Evolutionary conservation across 1,140 invertebrate species (phyloP).

Genomic region (Musca domestica): DNA sequence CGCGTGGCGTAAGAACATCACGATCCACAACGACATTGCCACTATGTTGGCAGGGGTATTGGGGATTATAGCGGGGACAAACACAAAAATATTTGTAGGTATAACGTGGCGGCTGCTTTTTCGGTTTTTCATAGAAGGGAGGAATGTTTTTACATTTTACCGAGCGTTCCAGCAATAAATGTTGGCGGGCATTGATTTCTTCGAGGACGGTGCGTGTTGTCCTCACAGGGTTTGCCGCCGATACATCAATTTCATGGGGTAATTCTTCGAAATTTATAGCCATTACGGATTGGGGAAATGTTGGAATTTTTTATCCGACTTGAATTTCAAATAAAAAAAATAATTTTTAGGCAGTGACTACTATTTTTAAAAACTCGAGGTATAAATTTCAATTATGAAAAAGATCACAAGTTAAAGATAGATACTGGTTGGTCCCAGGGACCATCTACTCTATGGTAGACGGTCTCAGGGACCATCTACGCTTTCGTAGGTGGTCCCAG

Average conservation of each 20-base stretch:
- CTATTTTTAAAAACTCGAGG: too few relatives aligned
- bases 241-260: conserved; percentile 23
- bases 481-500: too few relatives aligned
- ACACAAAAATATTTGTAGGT: conserved; percentile 40
- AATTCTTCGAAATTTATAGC: conserved; percentile 26
- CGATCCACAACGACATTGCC: conserved; percentile 48
- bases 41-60: conserved; percentile 40
- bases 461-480: too few relatives aligned
- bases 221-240: neutral
- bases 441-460: too few relatives aligned
- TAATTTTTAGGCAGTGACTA: too few relatives aligned
- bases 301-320: neutral
- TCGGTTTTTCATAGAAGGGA: conserved; percentile 29
- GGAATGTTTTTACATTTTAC: conserved; percentile 36
- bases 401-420: too few relatives aligned
- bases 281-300: conserved; percentile 11
- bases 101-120: conserved; percentile 27
- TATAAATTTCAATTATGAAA: too few relatives aligned
- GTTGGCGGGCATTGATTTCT: conserved; percentile 39
- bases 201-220: conserved; percentile 35
- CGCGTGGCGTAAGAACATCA: conserved; percentile 41
- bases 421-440: too few relatives aligned
- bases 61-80: conserved; percentile 40
- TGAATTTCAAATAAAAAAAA: too few relatives aligned
- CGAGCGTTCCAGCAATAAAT: conserved; percentile 38